Evolutionary conservation across 2,113 vertebrate species (phyloP), one percentile per base, ranked within the genome.

Genomic region (Bagarius yarrelli): DNA sequence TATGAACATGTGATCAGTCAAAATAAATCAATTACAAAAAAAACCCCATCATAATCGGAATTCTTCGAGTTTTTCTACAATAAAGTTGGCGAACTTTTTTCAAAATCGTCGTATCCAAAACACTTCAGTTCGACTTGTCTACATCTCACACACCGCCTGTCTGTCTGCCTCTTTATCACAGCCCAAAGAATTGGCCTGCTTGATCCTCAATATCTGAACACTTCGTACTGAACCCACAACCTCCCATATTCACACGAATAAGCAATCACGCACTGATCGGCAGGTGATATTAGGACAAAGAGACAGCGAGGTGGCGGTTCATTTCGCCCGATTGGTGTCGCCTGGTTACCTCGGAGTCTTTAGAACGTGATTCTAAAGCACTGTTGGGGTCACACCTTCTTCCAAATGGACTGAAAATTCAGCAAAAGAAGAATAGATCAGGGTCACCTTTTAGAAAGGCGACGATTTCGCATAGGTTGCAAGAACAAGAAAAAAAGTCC

Each of bases 391-490:
- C 89, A 90, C 88, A 85, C 86, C 86, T 87, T 89, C 87, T 87
- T 86, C 83, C 77, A 83, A 74, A 71, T 79, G 78, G 83, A 85
- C 91, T 88, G 47, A 79, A 85, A 89, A 88, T 84, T 79, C 83
- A 83, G 81, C 83, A 83, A 89, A 90, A 85, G 88, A 89, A 88
- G 89, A 90, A 88, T 87, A 83, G 87, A 85, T 81, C 15, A 81
- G 89, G 89, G 92, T 79, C 50, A 90, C 91, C 89, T 89, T 86
- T 87, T 84, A 91, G 88, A 83, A 91, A 89, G 89, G 88, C 85
- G 69, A 63, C 80, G 87, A 83, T 89, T 90, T 85, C 79, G 85
- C 75, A 85, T 60, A 40, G 25, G 50, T 40, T 59, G 78, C 53
- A 80, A 56, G 78, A 73, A 64, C 79, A 76, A 47, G 44, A 47